phyloP scores from a whole-genome alignment of 2,113 vertebrate genomes.

The Phodopus roborovskii region DNA sequence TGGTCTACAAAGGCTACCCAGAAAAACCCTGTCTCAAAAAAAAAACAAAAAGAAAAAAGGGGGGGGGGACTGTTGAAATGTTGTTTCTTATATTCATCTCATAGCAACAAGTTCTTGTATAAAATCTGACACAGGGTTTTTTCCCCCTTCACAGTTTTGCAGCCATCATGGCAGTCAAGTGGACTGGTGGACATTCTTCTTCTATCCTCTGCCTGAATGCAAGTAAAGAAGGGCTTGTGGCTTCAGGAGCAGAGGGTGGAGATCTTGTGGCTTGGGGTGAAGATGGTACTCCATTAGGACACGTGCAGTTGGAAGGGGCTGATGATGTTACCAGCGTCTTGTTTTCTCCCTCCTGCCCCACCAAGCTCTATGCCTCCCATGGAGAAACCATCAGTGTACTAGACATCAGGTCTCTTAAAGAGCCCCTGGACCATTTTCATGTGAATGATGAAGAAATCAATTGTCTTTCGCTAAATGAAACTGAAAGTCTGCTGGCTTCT shows the following conservation, averaged over 20 bases:
- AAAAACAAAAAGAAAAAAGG: background rate
- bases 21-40: no score
- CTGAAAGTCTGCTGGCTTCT: slow-evolving; percentile 88
- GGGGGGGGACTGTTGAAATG: background rate
- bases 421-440: slow-evolving; percentile 84
- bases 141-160: slow-evolving; percentile 30
- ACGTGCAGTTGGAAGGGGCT: slow-evolving; percentile 80
- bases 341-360: slow-evolving; percentile 87
- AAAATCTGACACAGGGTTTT: background rate
- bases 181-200: slow-evolving; percentile 90
- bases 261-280: slow-evolving; percentile 91
- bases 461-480: slow-evolving; percentile 90
- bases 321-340: slow-evolving; percentile 90
- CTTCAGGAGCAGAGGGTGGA: slow-evolving; percentile 93
- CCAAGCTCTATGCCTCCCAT: slow-evolving; percentile 89
- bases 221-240: slow-evolving; percentile 88
- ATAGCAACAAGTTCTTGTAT: background rate
- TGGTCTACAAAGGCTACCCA: no score
- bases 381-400: slow-evolving; percentile 90
- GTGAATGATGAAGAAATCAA: slow-evolving; percentile 97
- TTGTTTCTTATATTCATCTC: background rate
- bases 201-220: slow-evolving; percentile 90
- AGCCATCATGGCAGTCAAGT: slow-evolving; percentile 89
- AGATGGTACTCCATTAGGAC: slow-evolving; percentile 84
- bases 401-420: slow-evolving; percentile 90